Evolutionary conservation across 1,140 invertebrate species (phyloP).

Genomic region (Wasmannia auropunctata): DNA sequence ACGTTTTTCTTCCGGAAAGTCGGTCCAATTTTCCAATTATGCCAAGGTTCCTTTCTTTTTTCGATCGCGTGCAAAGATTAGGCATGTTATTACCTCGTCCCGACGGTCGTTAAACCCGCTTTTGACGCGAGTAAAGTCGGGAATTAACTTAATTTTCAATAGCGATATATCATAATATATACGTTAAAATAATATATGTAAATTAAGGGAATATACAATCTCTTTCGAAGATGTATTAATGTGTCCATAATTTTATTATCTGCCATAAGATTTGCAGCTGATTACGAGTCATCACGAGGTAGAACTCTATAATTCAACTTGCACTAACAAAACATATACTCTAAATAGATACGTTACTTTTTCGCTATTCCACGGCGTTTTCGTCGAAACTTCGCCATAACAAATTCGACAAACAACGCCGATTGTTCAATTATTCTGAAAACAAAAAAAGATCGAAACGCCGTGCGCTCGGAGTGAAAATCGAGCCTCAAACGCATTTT

Average conservation of each 20-base stretch:
- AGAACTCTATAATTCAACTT: background rate
- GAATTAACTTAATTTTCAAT: constrained; percentile 18
- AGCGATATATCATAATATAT: background rate
- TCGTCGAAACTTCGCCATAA: background rate
- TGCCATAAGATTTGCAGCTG: background rate
- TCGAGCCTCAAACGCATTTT: constrained; percentile 48
- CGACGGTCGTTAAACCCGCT: background rate
- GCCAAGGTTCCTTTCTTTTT: background rate
- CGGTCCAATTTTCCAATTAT: constrained; percentile 36
- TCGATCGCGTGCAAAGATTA: constrained; percentile 30
- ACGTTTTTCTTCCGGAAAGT: constrained; percentile 47
- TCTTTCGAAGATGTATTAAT: background rate
- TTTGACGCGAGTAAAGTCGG: constrained; percentile 6
- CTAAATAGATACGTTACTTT: background rate
- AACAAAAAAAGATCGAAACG: constrained; percentile 19
- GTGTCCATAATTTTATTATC: background rate
- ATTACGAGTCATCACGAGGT: background rate
- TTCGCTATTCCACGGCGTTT: background rate
- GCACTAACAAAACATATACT: background rate
- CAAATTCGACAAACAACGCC: constrained; percentile 34
- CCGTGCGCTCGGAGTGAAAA: constrained; percentile 26
- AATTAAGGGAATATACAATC: constrained; percentile 3
- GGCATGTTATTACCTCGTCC: background rate
- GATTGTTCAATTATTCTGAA: constrained; percentile 46
- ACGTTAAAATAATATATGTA: background rate